Conservation (phyloP, 2,113 vertebrate species). For the Callopanchax toddi region DNA sequence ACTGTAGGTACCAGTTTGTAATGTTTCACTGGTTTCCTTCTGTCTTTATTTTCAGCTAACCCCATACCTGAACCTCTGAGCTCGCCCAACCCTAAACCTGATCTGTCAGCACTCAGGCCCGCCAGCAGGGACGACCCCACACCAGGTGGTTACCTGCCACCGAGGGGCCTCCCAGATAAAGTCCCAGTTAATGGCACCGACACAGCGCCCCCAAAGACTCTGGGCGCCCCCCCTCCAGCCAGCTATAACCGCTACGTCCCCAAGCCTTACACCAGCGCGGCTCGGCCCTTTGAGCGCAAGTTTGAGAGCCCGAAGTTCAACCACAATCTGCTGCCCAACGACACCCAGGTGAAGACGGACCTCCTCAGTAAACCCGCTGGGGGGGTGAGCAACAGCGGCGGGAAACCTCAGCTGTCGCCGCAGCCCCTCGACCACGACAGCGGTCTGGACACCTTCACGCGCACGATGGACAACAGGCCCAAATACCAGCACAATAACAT, state of each 20-base stretch:
- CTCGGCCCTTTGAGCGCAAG: constrained; percentile 94
- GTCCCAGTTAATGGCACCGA: constrained; percentile 84
- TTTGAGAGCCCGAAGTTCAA: constrained; percentile 99
- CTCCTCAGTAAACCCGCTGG: constrained; percentile 79
- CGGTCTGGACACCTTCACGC: constrained; percentile 89
- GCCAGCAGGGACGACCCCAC: constrained; percentile 85
- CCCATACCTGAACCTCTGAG: constrained; percentile 82
- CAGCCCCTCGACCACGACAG: constrained; percentile 90
- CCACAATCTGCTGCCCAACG: constrained; percentile 95
- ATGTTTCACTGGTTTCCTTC: too few relatives aligned
- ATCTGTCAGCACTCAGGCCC: constrained; percentile 84
- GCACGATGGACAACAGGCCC: constrained; percentile 87
- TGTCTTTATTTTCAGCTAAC: constrained; percentile 77
- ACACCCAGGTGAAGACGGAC: constrained; percentile 85
- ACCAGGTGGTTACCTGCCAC: constrained; percentile 73
- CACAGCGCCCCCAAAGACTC: constrained; percentile 77
- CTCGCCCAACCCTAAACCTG: constrained; percentile 85
- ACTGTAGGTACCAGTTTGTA: not conserved
- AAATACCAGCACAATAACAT: constrained; percentile 96
- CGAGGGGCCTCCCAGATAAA: constrained; percentile 84
- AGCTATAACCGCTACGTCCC: constrained; percentile 87
- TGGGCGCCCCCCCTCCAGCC: constrained; percentile 66
- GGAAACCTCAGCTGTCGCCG: constrained; percentile 83
- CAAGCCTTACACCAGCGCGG: constrained; percentile 87
- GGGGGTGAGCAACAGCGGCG: constrained; percentile 65